These are phyloP conservation scores for Yponomeuta cagnagella DNA, from an alignment of 2,888 invertebrate genomes.

Conservation along the genomic window DNA sequence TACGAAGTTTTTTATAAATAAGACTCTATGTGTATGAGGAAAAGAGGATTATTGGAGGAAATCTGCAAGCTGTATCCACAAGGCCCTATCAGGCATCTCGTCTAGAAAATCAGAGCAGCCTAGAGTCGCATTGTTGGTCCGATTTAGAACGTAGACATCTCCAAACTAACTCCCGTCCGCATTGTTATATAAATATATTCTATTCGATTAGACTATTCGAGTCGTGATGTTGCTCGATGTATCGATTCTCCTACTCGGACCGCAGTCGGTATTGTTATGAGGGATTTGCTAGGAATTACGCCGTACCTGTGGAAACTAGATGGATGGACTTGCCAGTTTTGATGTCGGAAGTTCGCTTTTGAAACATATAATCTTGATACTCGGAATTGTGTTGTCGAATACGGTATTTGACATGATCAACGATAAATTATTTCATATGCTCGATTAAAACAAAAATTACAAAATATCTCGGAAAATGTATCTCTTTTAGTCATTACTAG, in stretches of 20 bases:
- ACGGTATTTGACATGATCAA: too few relatives aligned
- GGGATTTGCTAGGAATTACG: slow-evolving; percentile 1
- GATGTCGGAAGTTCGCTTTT: background rate
- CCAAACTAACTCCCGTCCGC: slow-evolving; percentile 58
- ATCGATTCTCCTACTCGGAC: slow-evolving; percentile 44
- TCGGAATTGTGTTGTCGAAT: background rate
- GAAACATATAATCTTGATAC: background rate
- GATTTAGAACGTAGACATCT: slow-evolving; percentile 66
- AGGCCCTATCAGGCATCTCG: slow-evolving; percentile 39
- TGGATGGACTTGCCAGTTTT: background rate
- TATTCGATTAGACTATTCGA: slow-evolving; percentile 67
- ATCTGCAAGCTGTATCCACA: background rate
- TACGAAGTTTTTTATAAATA: too few relatives aligned
- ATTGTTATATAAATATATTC: slow-evolving; percentile 53
- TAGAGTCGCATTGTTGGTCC: slow-evolving; percentile 63
- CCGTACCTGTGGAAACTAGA: background rate
- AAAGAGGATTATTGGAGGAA: too few relatives aligned
- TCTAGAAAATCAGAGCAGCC: slow-evolving; percentile 63
- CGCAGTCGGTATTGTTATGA: slow-evolving; percentile 1
- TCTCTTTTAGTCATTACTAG: too few relatives aligned
- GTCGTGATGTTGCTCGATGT: slow-evolving; percentile 40
- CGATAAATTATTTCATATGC: too few relatives aligned
- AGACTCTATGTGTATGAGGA: too few relatives aligned
- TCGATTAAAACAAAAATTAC: too few relatives aligned
- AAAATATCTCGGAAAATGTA: too few relatives aligned